A percentile compares a stretch with the other conserved stretches of the same genome.
These are phyloP conservation scores for Orchesellides sinensis DNA, from an alignment of 2,888 invertebrate genomes.

Conservation along the genomic window DNA sequence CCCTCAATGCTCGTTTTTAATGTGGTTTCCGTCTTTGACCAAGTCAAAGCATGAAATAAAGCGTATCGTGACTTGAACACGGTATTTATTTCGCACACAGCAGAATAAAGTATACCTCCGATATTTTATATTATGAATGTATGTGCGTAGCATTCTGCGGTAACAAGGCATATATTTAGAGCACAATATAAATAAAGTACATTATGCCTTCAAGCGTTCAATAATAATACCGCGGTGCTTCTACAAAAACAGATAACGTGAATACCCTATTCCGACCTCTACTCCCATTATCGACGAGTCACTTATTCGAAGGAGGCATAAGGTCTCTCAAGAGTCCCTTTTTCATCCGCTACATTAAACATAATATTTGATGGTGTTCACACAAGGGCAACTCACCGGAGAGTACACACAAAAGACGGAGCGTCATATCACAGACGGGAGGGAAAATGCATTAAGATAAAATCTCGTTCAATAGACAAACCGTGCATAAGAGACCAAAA, in stretches of 20 bases:
- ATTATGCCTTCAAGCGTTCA: not conserved
- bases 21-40: not conserved
- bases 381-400: constrained; percentile 1
- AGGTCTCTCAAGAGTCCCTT: constrained; percentile 41
- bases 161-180: too few species aligned
- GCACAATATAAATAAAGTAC: too few species aligned
- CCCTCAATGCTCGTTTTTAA: too few species aligned
- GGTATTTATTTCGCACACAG: too few species aligned
- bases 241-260: not conserved
- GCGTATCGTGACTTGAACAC: not conserved
- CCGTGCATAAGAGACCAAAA: not conserved
- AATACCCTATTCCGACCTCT: constrained; percentile 8
- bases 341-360: constrained; percentile 41
- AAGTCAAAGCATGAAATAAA: not conserved
- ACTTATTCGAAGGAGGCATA: not conserved
- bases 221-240: not conserved
- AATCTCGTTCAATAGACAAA: not conserved
- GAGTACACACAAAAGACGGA: not conserved
- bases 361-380: constrained; percentile 36
- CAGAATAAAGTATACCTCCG: too few species aligned
- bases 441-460: not conserved
- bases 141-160: too few species aligned
- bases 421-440: not conserved
- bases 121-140: too few species aligned
- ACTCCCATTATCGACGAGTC: constrained; percentile 31